phyloP scores from a whole-genome alignment of 2,113 vertebrate species.

The Megaceryle torquata region DNA sequence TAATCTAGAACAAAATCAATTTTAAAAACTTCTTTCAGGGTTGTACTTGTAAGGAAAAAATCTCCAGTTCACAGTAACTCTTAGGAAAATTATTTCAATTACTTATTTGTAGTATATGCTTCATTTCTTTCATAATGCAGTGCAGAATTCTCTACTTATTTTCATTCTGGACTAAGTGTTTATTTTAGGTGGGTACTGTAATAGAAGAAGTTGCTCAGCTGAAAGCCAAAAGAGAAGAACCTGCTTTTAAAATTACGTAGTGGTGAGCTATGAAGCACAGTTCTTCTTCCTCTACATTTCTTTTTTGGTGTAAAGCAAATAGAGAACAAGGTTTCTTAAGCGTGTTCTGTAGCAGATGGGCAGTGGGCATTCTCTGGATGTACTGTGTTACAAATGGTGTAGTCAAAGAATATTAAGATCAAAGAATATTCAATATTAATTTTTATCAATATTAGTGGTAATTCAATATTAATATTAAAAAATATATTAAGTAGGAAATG shows the following conservation, averaged over 20 bases:
- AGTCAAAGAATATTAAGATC: background rate
- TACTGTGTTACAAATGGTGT: background rate
- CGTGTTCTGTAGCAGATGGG: background rate
- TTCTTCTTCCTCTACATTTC: background rate
- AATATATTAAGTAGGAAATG: background rate
- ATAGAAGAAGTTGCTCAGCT: background rate
- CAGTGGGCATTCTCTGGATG: background rate
- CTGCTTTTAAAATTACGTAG: background rate
- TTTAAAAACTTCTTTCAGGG: background rate
- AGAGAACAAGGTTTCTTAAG: background rate
- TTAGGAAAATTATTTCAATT: background rate
- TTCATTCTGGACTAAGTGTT: background rate
- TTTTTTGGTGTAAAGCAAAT: background rate
- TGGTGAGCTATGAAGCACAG: background rate
- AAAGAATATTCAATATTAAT: too few relatives aligned
- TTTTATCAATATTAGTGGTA: too few relatives aligned
- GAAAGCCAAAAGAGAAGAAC: background rate
- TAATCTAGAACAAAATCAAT: background rate
- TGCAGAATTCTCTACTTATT: background rate
- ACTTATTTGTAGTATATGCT: background rate
- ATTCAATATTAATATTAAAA: background rate
- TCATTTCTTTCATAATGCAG: background rate
- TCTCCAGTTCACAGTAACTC: background rate
- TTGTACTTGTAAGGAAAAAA: background rate
- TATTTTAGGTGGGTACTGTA: background rate